Base-by-base conservation (phyloP, 2,888 invertebrate species). In the Clistopyga incitator region DNA sequence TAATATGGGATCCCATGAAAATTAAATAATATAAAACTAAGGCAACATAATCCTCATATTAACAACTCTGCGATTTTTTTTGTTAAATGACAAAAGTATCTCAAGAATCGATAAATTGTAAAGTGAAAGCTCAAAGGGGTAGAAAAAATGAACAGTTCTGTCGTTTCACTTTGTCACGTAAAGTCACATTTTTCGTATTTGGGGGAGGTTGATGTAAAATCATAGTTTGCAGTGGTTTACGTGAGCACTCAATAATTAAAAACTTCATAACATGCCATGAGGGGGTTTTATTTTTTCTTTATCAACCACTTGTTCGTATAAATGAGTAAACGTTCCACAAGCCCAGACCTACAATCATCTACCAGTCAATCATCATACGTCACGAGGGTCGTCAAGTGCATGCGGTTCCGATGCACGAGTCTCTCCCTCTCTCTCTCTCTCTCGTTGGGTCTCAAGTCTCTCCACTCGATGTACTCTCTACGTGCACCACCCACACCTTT, bases 391-490 rank as follows among this genome's bases (percentile, higher is more conserved):
- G 25, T 29, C 15, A 20, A n/a, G 11, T 72, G 42, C 4, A 61
- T 34, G 59, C n/a, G 23, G 25, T 68, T 68, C 50, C 18, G 68
- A 25, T 68, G 68, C n/a, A 25, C 29, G 50, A 45, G 29, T 50
- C 47, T 71, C n/a, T n/a, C n/a, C n/a, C n/a, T n/a, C n/a, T n/a
- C n/a, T n/a, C n/a, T n/a, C n/a, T n/a, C n/a, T n/a, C n/a, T n/a
- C 56, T 38, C 15, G 23, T 10, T 42, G 25, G n/a, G 56, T 45
- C 45, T 42, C 59, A 45, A 72, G 45, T n/a, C 6, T n/a, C 6
- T 56, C 59, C 59, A 52, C 56, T 72, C 25, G 45, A 25, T 25
- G 25, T 45, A 25, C 29, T n/a, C n/a, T n/a, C n/a, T 13, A 59
- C 45, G 18, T 25, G 25, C 25, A 45, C 45, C 56, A 25, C 45